Percentiles rank a stretch among this genome's conserved stretches.
Evolutionary conservation across 2,797 vertebrate species (phyloP).

Genomic region (Sebastes wilsoni): DNA sequence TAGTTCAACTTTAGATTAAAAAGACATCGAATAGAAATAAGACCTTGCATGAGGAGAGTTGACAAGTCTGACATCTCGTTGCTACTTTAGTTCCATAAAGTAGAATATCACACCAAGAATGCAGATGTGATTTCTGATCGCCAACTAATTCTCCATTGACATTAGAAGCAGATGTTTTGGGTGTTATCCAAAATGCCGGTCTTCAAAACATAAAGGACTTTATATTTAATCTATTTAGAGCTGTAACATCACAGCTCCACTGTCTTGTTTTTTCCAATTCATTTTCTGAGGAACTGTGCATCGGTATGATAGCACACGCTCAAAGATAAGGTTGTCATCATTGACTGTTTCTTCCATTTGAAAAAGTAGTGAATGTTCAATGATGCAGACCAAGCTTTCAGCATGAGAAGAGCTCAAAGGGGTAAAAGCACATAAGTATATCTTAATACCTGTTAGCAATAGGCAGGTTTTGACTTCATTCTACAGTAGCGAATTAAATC

Average conservation of each 20-base stretch:
- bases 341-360: not conserved
- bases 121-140: not conserved
- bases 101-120: not conserved
- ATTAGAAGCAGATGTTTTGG: not conserved
- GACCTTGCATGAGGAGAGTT: conserved; percentile 15
- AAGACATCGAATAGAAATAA: conserved; percentile 15
- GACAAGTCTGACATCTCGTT: not conserved
- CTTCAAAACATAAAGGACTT: not conserved
- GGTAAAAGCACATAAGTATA: not conserved
- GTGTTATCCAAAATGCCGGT: not conserved
- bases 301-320: not conserved
- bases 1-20: conserved; percentile 5
- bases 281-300: not conserved
- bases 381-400: not conserved
- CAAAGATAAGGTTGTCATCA: not conserved
- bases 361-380: not conserved
- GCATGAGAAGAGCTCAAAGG: not conserved
- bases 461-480: not conserved
- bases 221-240: not conserved
- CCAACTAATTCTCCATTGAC: not conserved
- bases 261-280: not conserved
- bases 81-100: conserved; percentile 3
- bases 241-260: not conserved
- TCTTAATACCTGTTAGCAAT: not conserved
- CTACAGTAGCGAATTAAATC: not conserved